These are phyloP conservation scores for Zapornia atra DNA, from an alignment of 2,113 vertebrate species.

Conservation along the genomic window DNA sequence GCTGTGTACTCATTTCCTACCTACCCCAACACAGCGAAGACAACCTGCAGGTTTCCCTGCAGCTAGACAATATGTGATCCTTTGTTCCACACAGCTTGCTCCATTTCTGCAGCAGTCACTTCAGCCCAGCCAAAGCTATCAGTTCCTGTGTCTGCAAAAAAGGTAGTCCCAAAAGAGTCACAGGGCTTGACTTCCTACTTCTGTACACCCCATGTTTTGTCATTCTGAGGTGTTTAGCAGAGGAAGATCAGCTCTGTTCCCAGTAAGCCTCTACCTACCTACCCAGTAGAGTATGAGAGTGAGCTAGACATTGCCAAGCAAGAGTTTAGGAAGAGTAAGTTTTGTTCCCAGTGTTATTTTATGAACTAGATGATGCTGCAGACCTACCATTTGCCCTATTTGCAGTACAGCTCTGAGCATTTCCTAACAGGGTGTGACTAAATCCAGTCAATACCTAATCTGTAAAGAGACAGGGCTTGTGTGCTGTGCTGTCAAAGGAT, in stretches of 20 bases:
- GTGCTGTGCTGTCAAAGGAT: not conserved
- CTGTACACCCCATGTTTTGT: not conserved
- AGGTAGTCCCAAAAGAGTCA: not conserved
- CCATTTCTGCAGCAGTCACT: not conserved
- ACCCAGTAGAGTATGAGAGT: not conserved
- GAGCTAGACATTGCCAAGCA: not conserved
- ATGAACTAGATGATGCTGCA: not conserved
- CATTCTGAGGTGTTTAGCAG: not conserved
- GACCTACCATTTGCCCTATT: not conserved
- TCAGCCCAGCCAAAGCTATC: not conserved
- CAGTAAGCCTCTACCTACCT: not conserved
- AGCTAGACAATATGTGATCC: not conserved
- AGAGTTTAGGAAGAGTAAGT: not conserved
- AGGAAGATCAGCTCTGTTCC: not conserved
- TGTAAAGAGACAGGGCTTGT: not conserved
- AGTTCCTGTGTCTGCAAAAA: not conserved
- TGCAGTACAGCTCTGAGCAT: not conserved
- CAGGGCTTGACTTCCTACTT: not conserved
- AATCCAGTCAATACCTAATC: not conserved
- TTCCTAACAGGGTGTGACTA: not conserved
- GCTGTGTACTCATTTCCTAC: not conserved
- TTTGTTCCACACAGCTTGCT: fast-evolving
- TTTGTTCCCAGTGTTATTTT: not conserved
- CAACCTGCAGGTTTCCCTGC: not conserved
- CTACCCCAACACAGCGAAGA: not conserved